Evolutionary conservation across 1,140 invertebrate species (phyloP).

Genomic region (Gonioctena quinquepunctata): DNA sequence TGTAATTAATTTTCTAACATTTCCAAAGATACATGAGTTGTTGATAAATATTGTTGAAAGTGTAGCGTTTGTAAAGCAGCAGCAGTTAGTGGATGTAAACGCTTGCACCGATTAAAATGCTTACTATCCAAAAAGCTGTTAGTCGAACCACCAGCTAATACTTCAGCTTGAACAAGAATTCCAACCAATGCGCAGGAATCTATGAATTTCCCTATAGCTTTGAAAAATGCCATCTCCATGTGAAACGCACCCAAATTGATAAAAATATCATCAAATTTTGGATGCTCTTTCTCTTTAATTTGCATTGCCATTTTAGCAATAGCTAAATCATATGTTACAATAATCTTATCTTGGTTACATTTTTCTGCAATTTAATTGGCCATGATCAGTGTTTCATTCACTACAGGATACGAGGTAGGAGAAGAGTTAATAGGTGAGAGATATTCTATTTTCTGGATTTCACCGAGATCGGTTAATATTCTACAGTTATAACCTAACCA

Average conservation of each 20-base stretch:
- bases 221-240: slow-evolving; percentile 53
- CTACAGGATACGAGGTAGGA: slow-evolving; percentile 28
- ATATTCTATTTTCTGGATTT: slow-evolving; percentile 47
- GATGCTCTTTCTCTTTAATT: slow-evolving; percentile 50
- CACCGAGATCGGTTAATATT: slow-evolving; percentile 49
- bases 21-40: slow-evolving; percentile 24
- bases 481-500: slow-evolving; percentile 14
- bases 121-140: slow-evolving; percentile 52
- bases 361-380: slow-evolving; percentile 30
- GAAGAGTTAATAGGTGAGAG: slow-evolving; percentile 2
- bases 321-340: slow-evolving; percentile 53
- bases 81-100: slow-evolving; percentile 50
- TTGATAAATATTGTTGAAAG: slow-evolving; percentile 41
- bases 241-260: slow-evolving; percentile 53
- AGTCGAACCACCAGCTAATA: slow-evolving; percentile 51
- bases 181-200: slow-evolving; percentile 47
- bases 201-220: slow-evolving; percentile 53
- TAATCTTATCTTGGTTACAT: slow-evolving; percentile 24
- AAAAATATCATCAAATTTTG: slow-evolving; percentile 31
- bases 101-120: slow-evolving; percentile 56
- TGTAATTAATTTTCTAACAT: slow-evolving; percentile 11
- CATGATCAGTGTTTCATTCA: slow-evolving; percentile 42
- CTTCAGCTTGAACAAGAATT: slow-evolving; percentile 48
- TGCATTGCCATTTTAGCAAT: slow-evolving; percentile 53
- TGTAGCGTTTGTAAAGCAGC: slow-evolving; percentile 45